Base-by-base conservation (phyloP, 2,797 vertebrate genomes). In the Phaenicophaeus curvirostris region DNA sequence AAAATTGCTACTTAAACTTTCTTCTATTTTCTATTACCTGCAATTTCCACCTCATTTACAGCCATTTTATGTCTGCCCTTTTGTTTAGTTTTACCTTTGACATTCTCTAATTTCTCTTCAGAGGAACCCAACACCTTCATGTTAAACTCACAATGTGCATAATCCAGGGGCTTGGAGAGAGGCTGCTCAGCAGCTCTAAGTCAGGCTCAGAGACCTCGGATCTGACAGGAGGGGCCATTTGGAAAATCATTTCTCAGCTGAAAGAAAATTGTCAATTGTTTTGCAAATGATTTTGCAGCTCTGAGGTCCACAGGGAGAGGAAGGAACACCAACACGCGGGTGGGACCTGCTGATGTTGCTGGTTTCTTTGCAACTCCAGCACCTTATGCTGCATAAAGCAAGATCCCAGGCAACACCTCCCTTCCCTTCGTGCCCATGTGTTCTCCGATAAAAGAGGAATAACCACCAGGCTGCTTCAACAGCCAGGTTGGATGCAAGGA, bases 1-100 rank as follows among this genome's bases (percentile, higher is more conserved):
- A 80, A 96, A 96, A 96, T 94, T 93, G 92, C 92, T 96, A 93
- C 94, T 94, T 94, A 94, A 97, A 97, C 95, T 96, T 97, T 93
- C 91, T 94, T 90, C 87, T 91, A 85, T 96, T 96, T 93, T 96
- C 89, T 96, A 77, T 96, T 97, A 73, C 85, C 94, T 93, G 85
- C 90, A 97, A 97, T 97, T 97, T 96, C 86, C 93, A 84, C 87
- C 86, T 96, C 88, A 88, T 97, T 97, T 97, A 87, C 58, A 94
- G 78, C 79, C 68, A 94, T 97, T 96, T 90, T 93, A 80, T 95
- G 82, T 65, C 90, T 89, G 83, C 86, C 94, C 88, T 93, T 96
- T 96, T 97, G 85, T 96, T 97, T 93, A 94, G 89, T 90, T 96
- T 96, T 94, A 91, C 83, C 93, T 97, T 93, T 96, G 95, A 84